A percentile compares a stretch with the other conserved stretches of the same genome.
phyloP scores from a whole-genome alignment of 2,113 vertebrate genomes.

The Naja naja region DNA sequence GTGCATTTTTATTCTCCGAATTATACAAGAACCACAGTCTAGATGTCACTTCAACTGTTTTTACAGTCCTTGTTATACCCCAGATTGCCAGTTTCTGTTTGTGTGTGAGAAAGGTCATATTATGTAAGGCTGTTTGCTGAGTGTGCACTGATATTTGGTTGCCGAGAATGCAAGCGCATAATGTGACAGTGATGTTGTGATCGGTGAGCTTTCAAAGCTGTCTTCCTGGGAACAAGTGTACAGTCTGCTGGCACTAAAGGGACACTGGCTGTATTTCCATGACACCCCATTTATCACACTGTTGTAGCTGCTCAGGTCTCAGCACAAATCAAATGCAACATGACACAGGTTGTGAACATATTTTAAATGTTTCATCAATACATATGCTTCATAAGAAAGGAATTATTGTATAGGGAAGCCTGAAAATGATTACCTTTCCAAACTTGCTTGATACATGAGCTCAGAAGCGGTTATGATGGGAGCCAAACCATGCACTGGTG shows the following conservation, averaged over 20 bases:
- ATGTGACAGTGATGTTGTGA: neutral
- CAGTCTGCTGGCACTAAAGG: neutral
- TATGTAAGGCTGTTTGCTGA: neutral
- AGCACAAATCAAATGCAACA: neutral
- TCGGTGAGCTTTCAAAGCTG: neutral
- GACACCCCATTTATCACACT: conserved; percentile 7
- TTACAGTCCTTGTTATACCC: neutral
- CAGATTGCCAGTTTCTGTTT: neutral
- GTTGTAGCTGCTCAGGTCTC: neutral
- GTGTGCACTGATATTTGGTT: neutral
- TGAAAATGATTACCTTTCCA: conserved; percentile 7
- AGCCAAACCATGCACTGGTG: neutral
- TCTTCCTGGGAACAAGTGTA: neutral
- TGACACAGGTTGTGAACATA: conserved; percentile 18
- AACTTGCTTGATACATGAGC: neutral
- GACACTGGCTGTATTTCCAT: neutral
- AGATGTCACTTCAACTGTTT: neutral
- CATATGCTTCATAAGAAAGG: conserved; percentile 16
- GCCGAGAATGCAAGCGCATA: neutral
- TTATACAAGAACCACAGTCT: neutral
- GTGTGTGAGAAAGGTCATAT: neutral
- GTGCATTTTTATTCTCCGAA: neutral
- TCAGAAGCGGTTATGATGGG: neutral
- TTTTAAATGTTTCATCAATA: conserved; percentile 32
- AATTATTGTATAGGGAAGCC: conserved; percentile 9